These are phyloP conservation scores for Xenentodon cancila DNA, from an alignment of 2,797 vertebrate species.

Conservation along the genomic window DNA sequence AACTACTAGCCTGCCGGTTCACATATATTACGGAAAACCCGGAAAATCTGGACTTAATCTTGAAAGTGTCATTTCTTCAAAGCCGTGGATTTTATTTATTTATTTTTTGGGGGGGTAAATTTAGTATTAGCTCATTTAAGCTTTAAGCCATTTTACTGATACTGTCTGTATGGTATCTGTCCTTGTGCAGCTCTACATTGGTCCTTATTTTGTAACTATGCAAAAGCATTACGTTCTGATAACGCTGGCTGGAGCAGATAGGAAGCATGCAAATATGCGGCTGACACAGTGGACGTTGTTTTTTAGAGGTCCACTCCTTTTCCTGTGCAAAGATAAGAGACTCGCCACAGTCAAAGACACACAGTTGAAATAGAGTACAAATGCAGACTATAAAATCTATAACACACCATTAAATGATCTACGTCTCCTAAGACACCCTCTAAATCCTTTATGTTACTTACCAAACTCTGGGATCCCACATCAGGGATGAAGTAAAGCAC, in stretches of 20 bases:
- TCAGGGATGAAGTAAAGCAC: slow-evolving; percentile 48
- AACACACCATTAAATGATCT: slow-evolving; percentile 7
- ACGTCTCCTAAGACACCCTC: slow-evolving; percentile 2
- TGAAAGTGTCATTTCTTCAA: not conserved
- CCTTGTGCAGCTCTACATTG: not conserved
- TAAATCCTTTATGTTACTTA: slow-evolving; percentile 48
- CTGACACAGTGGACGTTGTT: slow-evolving; percentile 4
- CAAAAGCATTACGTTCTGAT: slow-evolving; percentile 4
- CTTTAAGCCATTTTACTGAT: not conserved
- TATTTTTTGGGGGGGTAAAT: not conserved
- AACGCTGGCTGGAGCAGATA: slow-evolving; percentile 3
- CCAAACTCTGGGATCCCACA: slow-evolving; percentile 65
- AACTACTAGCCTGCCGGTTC: no score
- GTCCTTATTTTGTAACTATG: slow-evolving; percentile 6
- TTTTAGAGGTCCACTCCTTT: not conserved
- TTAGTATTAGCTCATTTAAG: not conserved
- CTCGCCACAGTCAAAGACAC: slow-evolving; percentile 22
- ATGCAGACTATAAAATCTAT: slow-evolving; percentile 10
- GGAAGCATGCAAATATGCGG: not conserved
- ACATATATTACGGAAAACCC: not conserved
- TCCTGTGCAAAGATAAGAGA: not conserved
- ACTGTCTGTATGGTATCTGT: not conserved
- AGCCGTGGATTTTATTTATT: not conserved
- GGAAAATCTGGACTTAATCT: not conserved
- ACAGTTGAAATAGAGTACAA: not conserved